Base-by-base conservation (phyloP, 2,888 invertebrate genomes). In the Bellardia pandia region DNA sequence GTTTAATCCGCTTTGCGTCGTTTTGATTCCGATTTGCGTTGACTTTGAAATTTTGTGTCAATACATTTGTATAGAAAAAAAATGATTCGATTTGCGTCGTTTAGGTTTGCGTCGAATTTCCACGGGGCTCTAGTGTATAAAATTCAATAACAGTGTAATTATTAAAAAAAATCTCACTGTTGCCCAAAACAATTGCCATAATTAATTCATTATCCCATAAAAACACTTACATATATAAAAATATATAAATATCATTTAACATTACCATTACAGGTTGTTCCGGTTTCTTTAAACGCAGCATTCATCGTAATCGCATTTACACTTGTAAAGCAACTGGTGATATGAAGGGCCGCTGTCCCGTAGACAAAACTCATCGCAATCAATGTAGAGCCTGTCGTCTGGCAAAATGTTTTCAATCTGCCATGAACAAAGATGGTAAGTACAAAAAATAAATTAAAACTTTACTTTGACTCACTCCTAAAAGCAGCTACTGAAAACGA, bases 371-470 rank as follows among this genome's bases (percentile, higher is more conserved):
- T 0, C 98, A 98, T 93, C 95, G 99, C 86, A 99, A 99, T 95
- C 99, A 99, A 94, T 99, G 99, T 94, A 95, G 99, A 88, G 98
- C 99, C 89, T 99, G 99, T 94, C 95, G 99, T 83, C 96, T 99
- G 88, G 96, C 97, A 91, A 98, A 98, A 94, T 99, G 99, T 94
- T 98, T 99, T 93, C 97, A 98, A 93, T 98, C 98, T 78, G 97
- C 98, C 91, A 99, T 99, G 99, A 99, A 99, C 94, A 98, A 98
- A 95, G 98, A 99, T 94, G 99, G 99, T 99, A 94, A 97, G 97
- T 91, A 40, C 23, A 23, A 23, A 23, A 23, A 23, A 23, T 23
- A 23, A 23, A 23, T 23, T 23, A 23, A 23, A 23, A 48, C 48
- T 48, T 48, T 9, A 4, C 2, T 13, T 4, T 42, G 33, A 62